Conservation (phyloP, 2,888 invertebrate genomes). For the Zaprionus bogoriensis region DNA sequence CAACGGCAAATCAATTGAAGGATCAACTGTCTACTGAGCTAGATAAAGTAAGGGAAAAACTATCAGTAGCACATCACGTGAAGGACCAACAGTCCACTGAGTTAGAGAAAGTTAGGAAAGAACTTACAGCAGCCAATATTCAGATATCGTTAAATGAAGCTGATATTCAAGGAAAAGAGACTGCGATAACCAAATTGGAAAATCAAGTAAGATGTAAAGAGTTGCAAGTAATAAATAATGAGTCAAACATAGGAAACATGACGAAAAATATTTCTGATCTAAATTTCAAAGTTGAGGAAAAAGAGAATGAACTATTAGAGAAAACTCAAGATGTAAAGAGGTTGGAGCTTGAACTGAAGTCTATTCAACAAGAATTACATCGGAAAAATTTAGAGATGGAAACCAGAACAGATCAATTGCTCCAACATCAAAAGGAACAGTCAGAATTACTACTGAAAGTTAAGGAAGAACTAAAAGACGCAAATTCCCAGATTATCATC, state of each 20-base stretch:
- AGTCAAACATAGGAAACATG: background rate
- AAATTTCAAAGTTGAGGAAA: background rate
- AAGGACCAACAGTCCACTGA: background rate
- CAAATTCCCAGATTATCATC: too few relatives aligned
- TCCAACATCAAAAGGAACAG: background rate
- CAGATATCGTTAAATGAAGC: too few relatives aligned
- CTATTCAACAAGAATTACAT: background rate
- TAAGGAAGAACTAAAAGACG: too few relatives aligned
- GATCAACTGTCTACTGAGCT: too few relatives aligned
- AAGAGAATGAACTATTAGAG: background rate
- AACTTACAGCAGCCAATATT: background rate
- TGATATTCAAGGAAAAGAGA: background rate
- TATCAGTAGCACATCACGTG: background rate
- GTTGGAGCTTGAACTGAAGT: background rate
- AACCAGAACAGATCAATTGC: background rate
- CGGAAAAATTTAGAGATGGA: background rate
- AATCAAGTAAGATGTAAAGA: background rate
- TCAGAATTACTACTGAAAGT: too few relatives aligned
- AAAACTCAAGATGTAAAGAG: background rate
- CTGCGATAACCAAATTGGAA: background rate
- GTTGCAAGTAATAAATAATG: background rate
- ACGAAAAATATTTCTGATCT: background rate
- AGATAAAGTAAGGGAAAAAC: background rate
- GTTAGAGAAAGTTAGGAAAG: background rate
- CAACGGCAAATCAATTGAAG: background rate